Evolutionary conservation across 2,888 invertebrate genomes (phyloP), one percentile per base, ranked within the genome.

Genomic region (Aquatica leii): DNA sequence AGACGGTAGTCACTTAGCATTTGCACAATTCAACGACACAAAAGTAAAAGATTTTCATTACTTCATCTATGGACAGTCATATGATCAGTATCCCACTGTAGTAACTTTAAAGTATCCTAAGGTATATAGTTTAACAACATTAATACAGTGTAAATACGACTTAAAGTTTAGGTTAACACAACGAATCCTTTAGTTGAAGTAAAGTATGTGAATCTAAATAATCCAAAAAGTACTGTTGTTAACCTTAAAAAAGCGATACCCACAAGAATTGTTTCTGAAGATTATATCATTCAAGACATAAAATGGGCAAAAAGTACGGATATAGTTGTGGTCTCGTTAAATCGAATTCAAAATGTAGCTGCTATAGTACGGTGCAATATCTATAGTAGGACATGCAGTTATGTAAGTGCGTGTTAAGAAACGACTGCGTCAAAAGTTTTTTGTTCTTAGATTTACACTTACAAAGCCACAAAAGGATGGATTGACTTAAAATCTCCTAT

Each of bases 271-370:
- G 85, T 87, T 0, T 83, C 86, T 5, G 55, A 83, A 0, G 91
- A 92, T 73, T 86, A 89, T 71, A 86, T 93, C 52, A 77, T 93
- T 11, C 88, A 86, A 57, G 84, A 86, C 63, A 90, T 95, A 0
- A 84, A 84, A 24, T 97, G 96, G 96, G 86, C 89, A 12, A 87
- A 87, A 18, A 84, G 87, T 55, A 80, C 85, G 0, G 86, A 88
- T 21, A 77, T 96, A 0, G 81, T 88, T 0, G 90, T 92, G 0
- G 86, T 91, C 3, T 95, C 95, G 91, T 83, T 94, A 58, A 96
- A 96, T 79, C 86, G 97, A 55, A 86, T 92, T 18, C 97, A 98
- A 80, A 97, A 90, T 76, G 74, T 86, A 53, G 74, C 73, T 85
- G 88, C 34, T 81, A 87, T 17, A 75, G 59, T 55, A 35, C 57